Evolutionary conservation across 2,888 invertebrate species (phyloP).

Genomic region (Aspidiotus rigidus): DNA sequence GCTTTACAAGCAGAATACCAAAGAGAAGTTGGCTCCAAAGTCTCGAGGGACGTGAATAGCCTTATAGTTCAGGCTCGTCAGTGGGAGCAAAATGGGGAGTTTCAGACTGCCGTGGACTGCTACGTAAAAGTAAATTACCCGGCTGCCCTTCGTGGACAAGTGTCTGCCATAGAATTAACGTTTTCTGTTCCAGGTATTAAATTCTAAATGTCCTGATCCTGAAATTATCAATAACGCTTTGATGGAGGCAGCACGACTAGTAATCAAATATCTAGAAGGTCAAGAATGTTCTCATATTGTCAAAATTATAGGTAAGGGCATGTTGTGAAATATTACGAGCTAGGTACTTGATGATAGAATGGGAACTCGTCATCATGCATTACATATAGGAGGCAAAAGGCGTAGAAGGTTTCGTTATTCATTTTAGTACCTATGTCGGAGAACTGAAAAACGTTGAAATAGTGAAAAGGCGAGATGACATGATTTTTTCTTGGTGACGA

Average conservation of each 20-base stretch:
- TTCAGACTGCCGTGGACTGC: conserved; percentile 64
- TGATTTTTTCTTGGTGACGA: too few species aligned
- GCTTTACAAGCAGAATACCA: conserved; percentile 57
- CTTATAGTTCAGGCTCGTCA: conserved; percentile 59
- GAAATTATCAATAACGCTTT: conserved; percentile 44
- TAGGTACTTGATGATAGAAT: too few species aligned
- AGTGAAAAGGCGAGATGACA: too few species aligned
- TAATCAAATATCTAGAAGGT: conserved; percentile 68
- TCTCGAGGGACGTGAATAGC: conserved; percentile 40
- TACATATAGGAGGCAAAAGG: too few species aligned
- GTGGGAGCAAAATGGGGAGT: conserved; percentile 66
- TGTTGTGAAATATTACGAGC: too few species aligned
- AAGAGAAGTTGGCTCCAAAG: conserved; percentile 46
- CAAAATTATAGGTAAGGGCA: conserved; percentile 43
- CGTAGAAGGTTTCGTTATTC: too few species aligned
- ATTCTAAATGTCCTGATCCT: conserved; percentile 28
- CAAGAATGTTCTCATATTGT: conserved; percentile 59
- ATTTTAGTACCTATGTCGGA: too few species aligned
- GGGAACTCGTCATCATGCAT: too few species aligned
- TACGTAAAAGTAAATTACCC: conserved; percentile 53
- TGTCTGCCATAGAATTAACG: not conserved
- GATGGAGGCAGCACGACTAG: conserved; percentile 66
- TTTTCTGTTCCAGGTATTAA: conserved; percentile 19
- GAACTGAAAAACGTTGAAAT: too few species aligned
- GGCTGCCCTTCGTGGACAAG: not conserved